Percentiles rank a stretch among this genome's conserved stretches.
phyloP scores from a whole-genome alignment of 1,140 invertebrate species.

The Asobara japonica region DNA sequence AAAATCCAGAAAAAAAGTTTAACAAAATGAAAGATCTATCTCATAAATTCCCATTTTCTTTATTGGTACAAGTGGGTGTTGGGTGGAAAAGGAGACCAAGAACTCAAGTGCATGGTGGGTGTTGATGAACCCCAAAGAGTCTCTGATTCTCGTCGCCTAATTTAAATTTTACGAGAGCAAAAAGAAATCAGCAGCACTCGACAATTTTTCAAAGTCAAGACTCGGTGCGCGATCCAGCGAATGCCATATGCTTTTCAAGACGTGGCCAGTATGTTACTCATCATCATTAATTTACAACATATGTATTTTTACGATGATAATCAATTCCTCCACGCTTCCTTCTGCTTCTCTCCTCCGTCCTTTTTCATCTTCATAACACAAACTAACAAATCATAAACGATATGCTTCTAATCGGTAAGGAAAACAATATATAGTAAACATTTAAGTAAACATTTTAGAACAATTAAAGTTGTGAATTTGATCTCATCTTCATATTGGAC shows the following conservation, averaged over 20 bases:
- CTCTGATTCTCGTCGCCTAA: slow-evolving; percentile 5
- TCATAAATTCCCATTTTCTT: neutral
- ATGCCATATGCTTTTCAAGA: neutral
- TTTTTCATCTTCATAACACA: too few relatives aligned
- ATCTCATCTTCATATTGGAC: neutral
- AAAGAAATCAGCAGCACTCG: neutral
- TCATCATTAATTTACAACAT: neutral
- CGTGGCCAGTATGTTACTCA: neutral
- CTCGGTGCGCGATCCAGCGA: neutral
- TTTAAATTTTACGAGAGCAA: neutral
- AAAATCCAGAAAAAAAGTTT: neutral
- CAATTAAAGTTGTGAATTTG: neutral
- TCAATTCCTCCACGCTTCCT: too few relatives aligned
- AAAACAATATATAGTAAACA: too few relatives aligned
- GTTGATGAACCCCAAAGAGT: neutral
- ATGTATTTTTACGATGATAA: neutral
- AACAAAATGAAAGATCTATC: neutral
- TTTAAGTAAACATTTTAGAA: neutral
- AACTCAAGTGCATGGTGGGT: neutral
- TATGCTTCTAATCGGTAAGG: too few relatives aligned
- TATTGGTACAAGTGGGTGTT: neutral
- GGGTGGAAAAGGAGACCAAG: neutral
- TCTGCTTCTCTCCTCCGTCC: too few relatives aligned
- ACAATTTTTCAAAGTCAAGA: neutral
- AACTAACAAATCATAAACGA: too few relatives aligned